Evolutionary conservation across 1,140 invertebrate genomes (phyloP).

Genomic region (Papilio glaucus): DNA sequence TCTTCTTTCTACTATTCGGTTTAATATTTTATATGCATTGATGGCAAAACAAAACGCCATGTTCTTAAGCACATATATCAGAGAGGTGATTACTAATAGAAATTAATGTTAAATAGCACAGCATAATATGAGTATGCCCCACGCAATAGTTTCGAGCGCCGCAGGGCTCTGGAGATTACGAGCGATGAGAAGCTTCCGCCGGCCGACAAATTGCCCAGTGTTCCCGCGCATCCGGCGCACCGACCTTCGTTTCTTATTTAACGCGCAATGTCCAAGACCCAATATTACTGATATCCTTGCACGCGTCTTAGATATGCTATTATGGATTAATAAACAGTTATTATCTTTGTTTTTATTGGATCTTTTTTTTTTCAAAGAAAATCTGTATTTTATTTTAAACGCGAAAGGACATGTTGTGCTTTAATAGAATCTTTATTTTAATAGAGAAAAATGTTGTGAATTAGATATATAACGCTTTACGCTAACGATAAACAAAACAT

Average conservation of each 20-base stretch:
- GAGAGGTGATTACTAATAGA: slow-evolving; percentile 13
- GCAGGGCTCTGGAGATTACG: slow-evolving; percentile 52
- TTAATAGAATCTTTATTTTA: too few species aligned
- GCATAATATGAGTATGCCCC: slow-evolving; percentile 40
- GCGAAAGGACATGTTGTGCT: neutral
- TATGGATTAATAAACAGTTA: slow-evolving; percentile 21
- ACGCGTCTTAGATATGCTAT: slow-evolving; percentile 9
- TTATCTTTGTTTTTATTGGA: neutral
- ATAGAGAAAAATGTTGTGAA: too few species aligned
- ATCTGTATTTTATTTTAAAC: neutral
- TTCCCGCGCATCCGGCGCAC: slow-evolving; percentile 48
- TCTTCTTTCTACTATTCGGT: neutral
- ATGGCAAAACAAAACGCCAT: neutral
- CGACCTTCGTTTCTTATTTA: slow-evolving; percentile 12
- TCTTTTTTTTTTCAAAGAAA: neutral
- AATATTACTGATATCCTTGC: slow-evolving; percentile 32
- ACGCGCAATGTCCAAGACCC: slow-evolving; percentile 15
- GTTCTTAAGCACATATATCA: neutral
- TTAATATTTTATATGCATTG: neutral
- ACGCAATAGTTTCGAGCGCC: slow-evolving; percentile 40
- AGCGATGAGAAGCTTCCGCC: slow-evolving; percentile 57
- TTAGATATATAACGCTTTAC: too few species aligned
- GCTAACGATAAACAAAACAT: too few species aligned
- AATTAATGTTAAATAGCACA: slow-evolving; percentile 30
- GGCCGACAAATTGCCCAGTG: slow-evolving; percentile 56